Evolutionary conservation across 2,888 invertebrate species (phyloP).

Genomic region (Callyntrura guangdongensis): DNA sequence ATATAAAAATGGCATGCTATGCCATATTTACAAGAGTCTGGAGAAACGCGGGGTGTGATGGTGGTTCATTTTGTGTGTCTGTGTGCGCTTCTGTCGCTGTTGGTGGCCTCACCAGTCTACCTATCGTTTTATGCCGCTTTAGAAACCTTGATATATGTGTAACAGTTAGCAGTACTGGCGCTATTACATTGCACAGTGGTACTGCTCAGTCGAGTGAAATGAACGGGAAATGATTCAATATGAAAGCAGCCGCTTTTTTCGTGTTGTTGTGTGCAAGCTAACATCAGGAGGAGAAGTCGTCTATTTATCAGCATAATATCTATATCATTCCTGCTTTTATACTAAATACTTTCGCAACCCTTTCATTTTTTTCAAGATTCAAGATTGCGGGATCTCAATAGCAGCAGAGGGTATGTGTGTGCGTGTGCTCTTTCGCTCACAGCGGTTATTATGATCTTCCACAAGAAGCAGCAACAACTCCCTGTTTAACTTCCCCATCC

Average conservation of each 20-base stretch:
- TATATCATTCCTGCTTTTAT: not conserved
- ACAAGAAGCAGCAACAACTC: too few species aligned
- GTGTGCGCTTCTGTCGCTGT: conserved; percentile 19
- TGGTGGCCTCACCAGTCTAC: conserved; percentile 1
- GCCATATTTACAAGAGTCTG: not conserved
- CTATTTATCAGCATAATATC: conserved; percentile 53
- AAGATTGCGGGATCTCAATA: not conserved
- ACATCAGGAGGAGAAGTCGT: conserved; percentile 1
- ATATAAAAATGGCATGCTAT: conserved; percentile 36
- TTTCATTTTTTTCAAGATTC: conserved; percentile 11
- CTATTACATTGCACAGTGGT: conserved; percentile 16
- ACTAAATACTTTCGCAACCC: not conserved
- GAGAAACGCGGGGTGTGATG: conserved; percentile 42
- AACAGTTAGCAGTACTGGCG: not conserved
- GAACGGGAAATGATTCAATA: conserved; percentile 80
- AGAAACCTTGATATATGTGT: conserved; percentile 8
- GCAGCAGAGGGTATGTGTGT: not conserved
- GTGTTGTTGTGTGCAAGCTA: conserved; percentile 48
- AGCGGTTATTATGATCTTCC: not conserved
- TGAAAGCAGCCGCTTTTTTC: conserved; percentile 70
- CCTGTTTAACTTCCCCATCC: conserved; percentile 9
- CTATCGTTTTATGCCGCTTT: not conserved
- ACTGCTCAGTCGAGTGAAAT: conserved; percentile 77
- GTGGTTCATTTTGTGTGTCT: not conserved
- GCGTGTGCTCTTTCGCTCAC: too few species aligned